Conservation (phyloP, 1,140 invertebrate genomes). For the Lordiphosa collinella region DNA sequence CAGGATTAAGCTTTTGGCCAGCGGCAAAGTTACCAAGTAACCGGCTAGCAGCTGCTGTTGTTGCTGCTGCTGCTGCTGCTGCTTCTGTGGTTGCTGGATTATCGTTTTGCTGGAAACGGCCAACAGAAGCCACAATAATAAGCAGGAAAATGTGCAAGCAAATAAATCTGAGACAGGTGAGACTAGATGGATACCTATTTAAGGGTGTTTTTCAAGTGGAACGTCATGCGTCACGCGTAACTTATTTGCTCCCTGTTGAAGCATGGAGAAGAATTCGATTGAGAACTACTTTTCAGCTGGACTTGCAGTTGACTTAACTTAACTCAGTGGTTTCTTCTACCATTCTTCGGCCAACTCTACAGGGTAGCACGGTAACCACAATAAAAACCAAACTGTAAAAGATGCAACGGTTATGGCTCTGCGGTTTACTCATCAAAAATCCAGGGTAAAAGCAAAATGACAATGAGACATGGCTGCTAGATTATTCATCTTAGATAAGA, state of each 20-base stretch:
- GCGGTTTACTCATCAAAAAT: neutral
- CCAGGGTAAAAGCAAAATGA: neutral
- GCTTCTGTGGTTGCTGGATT: slow-evolving; percentile 10
- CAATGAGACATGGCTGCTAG: slow-evolving; percentile 21
- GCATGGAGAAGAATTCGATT: too few relatives aligned
- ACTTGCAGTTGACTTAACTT: too few relatives aligned
- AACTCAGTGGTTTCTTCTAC: too few relatives aligned
- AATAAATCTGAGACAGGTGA: too few relatives aligned
- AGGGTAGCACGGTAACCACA: too few relatives aligned
- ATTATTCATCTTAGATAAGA: slow-evolving; percentile 70
- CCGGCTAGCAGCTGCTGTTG: slow-evolving; percentile 14
- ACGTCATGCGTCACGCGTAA: too few relatives aligned
- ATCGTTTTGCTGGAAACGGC: slow-evolving; percentile 10
- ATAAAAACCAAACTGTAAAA: slow-evolving; percentile 3
- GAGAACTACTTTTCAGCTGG: too few relatives aligned
- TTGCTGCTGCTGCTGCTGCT: neutral
- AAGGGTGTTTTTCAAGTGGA: too few relatives aligned
- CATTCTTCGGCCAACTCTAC: too few relatives aligned
- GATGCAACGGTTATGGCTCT: slow-evolving; percentile 44
- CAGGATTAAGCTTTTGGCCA: slow-evolving; percentile 70
- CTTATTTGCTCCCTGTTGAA: too few relatives aligned
- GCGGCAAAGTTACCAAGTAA: slow-evolving; percentile 23
- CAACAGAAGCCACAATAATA: slow-evolving; percentile 49
- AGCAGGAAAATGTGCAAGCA: slow-evolving; percentile 20
- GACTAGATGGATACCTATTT: too few relatives aligned